These are phyloP conservation scores for Grapholita molesta DNA, from an alignment of 1,140 invertebrate genomes.

Conservation along the genomic window DNA sequence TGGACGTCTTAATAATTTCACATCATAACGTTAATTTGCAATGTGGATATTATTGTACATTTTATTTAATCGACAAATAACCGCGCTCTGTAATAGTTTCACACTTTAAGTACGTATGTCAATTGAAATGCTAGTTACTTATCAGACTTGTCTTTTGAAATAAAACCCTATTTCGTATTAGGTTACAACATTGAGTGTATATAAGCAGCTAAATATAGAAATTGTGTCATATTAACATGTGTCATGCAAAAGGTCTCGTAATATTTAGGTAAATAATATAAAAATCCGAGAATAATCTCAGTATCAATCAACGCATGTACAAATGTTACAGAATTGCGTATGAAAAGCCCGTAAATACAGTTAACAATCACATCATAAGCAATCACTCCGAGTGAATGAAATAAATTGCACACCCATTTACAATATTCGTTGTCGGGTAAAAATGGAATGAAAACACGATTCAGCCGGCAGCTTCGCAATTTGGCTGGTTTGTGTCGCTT, in stretches of 20 bases:
- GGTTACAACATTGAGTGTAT: not conserved
- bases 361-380: conserved; percentile 65
- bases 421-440: conserved; percentile 57
- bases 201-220: not conserved
- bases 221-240: not conserved
- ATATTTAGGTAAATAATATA: not conserved
- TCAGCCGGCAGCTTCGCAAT: conserved; percentile 50
- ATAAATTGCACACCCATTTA: conserved; percentile 64
- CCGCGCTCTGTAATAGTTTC: too few species aligned
- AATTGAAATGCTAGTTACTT: too few species aligned
- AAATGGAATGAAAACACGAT: conserved; percentile 53
- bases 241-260: not conserved
- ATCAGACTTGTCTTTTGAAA: too few species aligned
- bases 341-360: conserved; percentile 36
- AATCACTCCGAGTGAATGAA: conserved; percentile 60
- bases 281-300: not conserved
- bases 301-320: not conserved
- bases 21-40: too few species aligned
- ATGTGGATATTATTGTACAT: too few species aligned
- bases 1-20: too few species aligned
- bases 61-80: too few species aligned
- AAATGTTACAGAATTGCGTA: not conserved
- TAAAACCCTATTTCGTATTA: too few species aligned
- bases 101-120: too few species aligned
- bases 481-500: conserved; percentile 42